Percentiles rank a stretch among this genome's conserved stretches.
Conservation (phyloP, 2,797 vertebrate species). For the Triplophysa bombifrons region DNA sequence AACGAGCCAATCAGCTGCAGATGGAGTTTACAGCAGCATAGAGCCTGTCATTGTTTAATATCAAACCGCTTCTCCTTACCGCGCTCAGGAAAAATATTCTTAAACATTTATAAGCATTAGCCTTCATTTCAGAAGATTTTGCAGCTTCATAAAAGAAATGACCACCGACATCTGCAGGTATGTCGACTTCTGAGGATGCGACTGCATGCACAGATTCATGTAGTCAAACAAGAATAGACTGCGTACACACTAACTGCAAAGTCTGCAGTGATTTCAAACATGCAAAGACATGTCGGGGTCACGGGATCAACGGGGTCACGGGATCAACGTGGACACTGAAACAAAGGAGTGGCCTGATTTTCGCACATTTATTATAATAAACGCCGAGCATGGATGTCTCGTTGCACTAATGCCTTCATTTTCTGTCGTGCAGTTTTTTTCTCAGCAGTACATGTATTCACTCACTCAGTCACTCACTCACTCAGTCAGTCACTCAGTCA, state of each 20-base stretch:
- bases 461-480: too few species aligned
- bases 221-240: background rate
- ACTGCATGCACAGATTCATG: background rate
- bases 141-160: constrained; percentile 27
- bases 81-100: background rate
- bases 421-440: background rate
- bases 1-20: constrained; percentile 26
- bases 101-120: too few species aligned
- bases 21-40: constrained; percentile 18
- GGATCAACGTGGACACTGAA: background rate
- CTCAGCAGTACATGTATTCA: too few species aligned
- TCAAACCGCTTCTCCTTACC: background rate
- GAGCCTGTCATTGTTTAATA: constrained; percentile 25
- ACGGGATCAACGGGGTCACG: too few species aligned
- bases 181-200: background rate
- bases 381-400: background rate
- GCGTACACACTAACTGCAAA: background rate
- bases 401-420: background rate
- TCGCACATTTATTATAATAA: too few species aligned
- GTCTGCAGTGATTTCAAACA: background rate
- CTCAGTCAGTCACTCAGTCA: too few species aligned
- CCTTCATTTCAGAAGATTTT: background rate
- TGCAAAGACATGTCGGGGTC: background rate
- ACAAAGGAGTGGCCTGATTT: background rate
- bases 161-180: constrained; percentile 47